These are phyloP conservation scores for Macaria notata DNA, from an alignment of 2,888 invertebrate genomes.

Conservation along the genomic window DNA sequence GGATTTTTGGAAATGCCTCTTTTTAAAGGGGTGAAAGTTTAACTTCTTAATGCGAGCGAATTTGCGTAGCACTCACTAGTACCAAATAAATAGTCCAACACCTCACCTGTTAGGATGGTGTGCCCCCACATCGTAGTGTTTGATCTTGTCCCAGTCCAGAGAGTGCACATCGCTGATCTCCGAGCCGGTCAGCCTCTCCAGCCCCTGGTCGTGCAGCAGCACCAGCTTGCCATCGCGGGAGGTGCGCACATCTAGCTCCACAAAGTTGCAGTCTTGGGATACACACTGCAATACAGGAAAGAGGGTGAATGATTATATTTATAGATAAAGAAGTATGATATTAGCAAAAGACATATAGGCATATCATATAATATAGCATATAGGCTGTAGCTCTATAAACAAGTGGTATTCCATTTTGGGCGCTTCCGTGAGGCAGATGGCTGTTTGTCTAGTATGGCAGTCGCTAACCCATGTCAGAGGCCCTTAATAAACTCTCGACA, in stretches of 20 bases:
- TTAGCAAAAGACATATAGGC: too few species aligned
- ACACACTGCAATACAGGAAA: constrained; percentile 79
- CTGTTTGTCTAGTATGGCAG: too few species aligned
- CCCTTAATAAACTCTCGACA: too few species aligned
- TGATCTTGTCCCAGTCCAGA: constrained; percentile 84
- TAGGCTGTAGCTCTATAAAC: too few species aligned
- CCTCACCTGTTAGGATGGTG: constrained; percentile 86
- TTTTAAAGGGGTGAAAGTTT: too few species aligned
- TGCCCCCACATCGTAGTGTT: constrained; percentile 84
- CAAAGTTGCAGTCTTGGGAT: constrained; percentile 86
- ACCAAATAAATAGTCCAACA: not conserved
- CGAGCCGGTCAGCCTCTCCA: constrained; percentile 85
- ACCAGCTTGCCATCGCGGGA: constrained; percentile 89
- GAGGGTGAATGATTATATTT: not conserved
- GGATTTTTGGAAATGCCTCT: too few species aligned
- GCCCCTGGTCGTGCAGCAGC: constrained; percentile 87
- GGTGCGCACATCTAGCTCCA: constrained; percentile 90
- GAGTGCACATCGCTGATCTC: constrained; percentile 77
- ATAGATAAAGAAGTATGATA: not conserved
- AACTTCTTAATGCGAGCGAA: too few species aligned
- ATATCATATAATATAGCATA: too few species aligned
- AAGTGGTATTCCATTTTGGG: too few species aligned
- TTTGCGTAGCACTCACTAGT: too few species aligned
- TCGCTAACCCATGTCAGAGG: too few species aligned
- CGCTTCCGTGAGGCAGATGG: too few species aligned